Conservation (phyloP, 2,113 vertebrate genomes). For the Cebidichthys violaceus region DNA sequence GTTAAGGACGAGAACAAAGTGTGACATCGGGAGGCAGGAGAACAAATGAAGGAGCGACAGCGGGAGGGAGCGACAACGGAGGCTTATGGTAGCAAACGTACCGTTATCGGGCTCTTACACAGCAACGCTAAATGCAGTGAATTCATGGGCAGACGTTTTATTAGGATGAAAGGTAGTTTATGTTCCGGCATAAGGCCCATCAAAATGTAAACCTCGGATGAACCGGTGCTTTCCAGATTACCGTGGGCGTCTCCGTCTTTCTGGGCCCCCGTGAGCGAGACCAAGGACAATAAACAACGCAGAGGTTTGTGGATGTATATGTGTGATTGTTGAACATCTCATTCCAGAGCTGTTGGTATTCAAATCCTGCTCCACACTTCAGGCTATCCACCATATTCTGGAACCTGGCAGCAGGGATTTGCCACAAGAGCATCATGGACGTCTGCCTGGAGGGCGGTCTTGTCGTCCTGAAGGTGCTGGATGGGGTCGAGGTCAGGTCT, state of each 20-base stretch:
- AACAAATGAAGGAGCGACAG: constrained; percentile 31
- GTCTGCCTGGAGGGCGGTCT: not conserved
- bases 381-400: not conserved
- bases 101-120: not conserved
- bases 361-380: not conserved
- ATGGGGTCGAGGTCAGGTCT: not conserved
- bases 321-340: not conserved
- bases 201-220: constrained; percentile 5
- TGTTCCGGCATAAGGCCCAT: not conserved
- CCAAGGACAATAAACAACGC: not conserved
- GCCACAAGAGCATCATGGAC: not conserved
- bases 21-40: constrained; percentile 12
- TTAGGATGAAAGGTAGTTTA: constrained; percentile 29
- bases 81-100: not conserved
- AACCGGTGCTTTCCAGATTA: constrained; percentile 16
- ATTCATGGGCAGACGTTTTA: constrained; percentile 18
- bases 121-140: not conserved
- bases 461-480: not conserved
- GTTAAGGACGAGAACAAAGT: constrained; percentile 30
- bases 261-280: not conserved
- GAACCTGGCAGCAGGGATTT: not conserved
- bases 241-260: constrained; percentile 3
- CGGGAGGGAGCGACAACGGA: not conserved
- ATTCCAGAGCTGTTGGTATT: not conserved
- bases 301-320: not conserved